A percentile compares a stretch with the other conserved stretches of the same genome.
Evolutionary conservation across 2,113 vertebrate genomes (phyloP).

Genomic region (Anhinga rufa): DNA sequence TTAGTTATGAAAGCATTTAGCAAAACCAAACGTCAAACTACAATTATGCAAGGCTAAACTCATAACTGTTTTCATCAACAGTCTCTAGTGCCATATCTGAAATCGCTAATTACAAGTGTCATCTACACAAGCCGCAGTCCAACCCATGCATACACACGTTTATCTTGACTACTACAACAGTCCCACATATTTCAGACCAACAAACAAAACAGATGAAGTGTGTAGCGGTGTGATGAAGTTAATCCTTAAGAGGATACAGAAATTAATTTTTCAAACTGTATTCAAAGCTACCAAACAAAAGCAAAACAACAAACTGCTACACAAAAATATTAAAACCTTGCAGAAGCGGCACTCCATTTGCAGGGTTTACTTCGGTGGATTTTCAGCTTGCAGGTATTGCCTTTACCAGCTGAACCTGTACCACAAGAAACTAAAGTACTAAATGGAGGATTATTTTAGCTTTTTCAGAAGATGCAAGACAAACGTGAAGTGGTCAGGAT

Average conservation of each 20-base stretch:
- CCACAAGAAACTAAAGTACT: background rate
- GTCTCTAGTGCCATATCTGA: background rate
- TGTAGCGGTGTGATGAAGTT: background rate
- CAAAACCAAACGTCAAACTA: background rate
- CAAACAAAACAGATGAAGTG: conserved; percentile 18
- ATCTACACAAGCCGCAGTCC: background rate
- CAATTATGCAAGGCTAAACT: background rate
- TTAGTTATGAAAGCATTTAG: conserved; percentile 1
- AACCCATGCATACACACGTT: background rate
- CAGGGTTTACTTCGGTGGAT: background rate
- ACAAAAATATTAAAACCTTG: background rate
- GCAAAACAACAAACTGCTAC: background rate
- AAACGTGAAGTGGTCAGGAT: background rate
- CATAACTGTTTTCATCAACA: background rate
- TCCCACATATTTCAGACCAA: background rate
- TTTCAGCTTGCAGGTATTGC: background rate
- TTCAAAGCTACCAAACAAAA: background rate
- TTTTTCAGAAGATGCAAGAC: background rate
- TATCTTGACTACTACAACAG: background rate
- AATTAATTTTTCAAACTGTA: conserved; percentile 33
- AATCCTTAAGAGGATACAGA: conserved; percentile 26
- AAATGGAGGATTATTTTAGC: background rate
- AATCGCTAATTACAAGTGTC: conserved; percentile 19
- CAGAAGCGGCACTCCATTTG: background rate
- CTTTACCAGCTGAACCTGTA: background rate